Evolutionary conservation across 2,113 vertebrate species (phyloP).

Genomic region (Rhea americana): DNA sequence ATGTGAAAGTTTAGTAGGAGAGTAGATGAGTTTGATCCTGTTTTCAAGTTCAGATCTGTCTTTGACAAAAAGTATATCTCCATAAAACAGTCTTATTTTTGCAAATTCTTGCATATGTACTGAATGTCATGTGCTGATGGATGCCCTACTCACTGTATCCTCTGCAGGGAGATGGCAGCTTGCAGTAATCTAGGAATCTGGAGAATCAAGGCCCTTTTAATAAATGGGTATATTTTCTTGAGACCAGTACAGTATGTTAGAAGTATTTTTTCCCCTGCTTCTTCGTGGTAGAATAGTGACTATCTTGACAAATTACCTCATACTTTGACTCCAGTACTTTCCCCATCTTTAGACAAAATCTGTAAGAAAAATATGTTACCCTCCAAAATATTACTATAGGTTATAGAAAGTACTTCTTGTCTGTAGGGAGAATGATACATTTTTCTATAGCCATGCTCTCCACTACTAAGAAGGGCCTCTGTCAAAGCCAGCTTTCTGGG

Average conservation of each 20-base stretch:
- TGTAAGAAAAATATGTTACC: neutral
- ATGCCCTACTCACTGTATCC: neutral
- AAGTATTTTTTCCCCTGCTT: neutral
- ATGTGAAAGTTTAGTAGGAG: neutral
- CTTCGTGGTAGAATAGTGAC: neutral
- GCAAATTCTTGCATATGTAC: neutral
- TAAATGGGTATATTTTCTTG: neutral
- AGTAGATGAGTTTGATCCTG: neutral
- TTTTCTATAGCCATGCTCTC: conserved; percentile 64
- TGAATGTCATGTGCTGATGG: neutral
- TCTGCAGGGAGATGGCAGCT: neutral
- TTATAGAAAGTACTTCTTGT: conserved; percentile 36
- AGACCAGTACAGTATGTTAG: neutral
- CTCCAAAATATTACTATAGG: conserved; percentile 26
- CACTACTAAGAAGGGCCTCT: conserved; percentile 56
- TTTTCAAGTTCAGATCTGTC: neutral
- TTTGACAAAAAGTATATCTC: neutral
- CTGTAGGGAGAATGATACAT: conserved; percentile 30
- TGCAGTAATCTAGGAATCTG: neutral
- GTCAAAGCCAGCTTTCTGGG: conserved; percentile 70
- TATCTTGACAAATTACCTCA: neutral
- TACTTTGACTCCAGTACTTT: neutral
- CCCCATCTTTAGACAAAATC: neutral
- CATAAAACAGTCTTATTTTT: neutral
- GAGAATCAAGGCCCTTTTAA: neutral